A percentile compares a stretch with the other conserved stretches of the same genome.
Evolutionary conservation across 2,113 vertebrate species (phyloP).

Genomic region (Nerophis ophidion): DNA sequence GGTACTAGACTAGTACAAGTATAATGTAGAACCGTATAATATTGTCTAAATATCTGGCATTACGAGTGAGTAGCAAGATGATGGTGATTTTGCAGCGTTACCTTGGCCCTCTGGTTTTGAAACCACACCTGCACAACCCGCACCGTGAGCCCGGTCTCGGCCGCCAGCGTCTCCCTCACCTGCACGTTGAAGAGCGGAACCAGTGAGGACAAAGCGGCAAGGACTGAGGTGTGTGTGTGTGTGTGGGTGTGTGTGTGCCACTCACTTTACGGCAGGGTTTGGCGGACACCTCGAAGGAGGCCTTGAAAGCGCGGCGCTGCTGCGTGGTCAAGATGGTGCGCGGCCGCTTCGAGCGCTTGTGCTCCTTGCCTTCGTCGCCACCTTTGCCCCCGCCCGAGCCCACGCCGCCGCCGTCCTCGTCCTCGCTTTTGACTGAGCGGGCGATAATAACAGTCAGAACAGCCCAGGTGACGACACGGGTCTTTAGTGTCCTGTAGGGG

Average conservation of each 20-base stretch:
- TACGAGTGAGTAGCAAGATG: too few relatives aligned
- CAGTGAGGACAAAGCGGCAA: too few relatives aligned
- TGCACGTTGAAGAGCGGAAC: conserved; percentile 27
- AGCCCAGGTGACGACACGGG: background rate
- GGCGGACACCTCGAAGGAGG: conserved; percentile 89
- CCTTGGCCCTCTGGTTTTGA: conserved; percentile 90
- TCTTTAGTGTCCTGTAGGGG: background rate
- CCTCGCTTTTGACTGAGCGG: conserved; percentile 83
- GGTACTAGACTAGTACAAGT: too few relatives aligned
- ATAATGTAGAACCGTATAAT: too few relatives aligned
- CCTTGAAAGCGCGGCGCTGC: conserved; percentile 86
- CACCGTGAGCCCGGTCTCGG: conserved; percentile 84
- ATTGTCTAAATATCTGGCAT: too few relatives aligned
- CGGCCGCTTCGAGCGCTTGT: conserved; percentile 84
- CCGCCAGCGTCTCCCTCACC: conserved; percentile 88
- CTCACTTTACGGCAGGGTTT: conserved; percentile 86
- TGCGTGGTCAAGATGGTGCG: conserved; percentile 88
- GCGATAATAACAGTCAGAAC: conserved; percentile 21
- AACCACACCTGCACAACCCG: conserved; percentile 90
- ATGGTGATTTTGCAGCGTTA: conserved; percentile 40
- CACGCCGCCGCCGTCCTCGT: conserved; percentile 75
- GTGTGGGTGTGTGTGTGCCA: background rate
- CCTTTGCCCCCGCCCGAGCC: conserved; percentile 73
- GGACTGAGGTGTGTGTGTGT: background rate
- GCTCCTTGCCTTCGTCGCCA: conserved; percentile 79